These are phyloP conservation scores for Archocentrus centrarchus DNA, from an alignment of 2,113 vertebrate species.

Conservation along the genomic window DNA sequence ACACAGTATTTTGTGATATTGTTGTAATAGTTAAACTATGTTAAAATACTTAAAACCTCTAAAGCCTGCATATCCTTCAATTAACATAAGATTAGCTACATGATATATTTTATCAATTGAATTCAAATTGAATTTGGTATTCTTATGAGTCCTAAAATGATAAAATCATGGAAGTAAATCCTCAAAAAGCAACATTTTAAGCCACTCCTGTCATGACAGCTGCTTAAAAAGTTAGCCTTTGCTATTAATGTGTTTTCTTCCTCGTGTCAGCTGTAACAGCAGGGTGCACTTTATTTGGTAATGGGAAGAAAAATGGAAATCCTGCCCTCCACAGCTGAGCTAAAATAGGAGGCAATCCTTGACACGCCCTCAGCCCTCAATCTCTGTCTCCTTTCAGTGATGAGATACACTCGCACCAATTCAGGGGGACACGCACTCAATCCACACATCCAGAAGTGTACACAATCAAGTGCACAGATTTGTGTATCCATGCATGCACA, in stretches of 20 bases:
- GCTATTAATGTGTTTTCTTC: slow-evolving; percentile 53
- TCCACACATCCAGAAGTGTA: neutral
- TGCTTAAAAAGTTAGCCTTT: slow-evolving; percentile 42
- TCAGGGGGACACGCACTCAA: neutral
- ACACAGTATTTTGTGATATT: neutral
- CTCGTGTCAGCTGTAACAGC: slow-evolving; percentile 46
- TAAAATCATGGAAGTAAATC: slow-evolving; percentile 12
- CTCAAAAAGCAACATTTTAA: slow-evolving; percentile 22
- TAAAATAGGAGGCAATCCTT: slow-evolving; percentile 56
- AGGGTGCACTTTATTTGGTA: slow-evolving; percentile 52
- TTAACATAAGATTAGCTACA: neutral
- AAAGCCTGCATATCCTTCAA: neutral
- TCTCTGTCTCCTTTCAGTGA: slow-evolving; percentile 31
- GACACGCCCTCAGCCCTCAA: slow-evolving; percentile 44
- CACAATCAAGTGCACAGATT: neutral
- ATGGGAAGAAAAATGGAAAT: slow-evolving; percentile 70
- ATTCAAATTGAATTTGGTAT: neutral
- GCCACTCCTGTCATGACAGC: slow-evolving; percentile 3
- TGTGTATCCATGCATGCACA: neutral
- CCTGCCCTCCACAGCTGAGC: slow-evolving; percentile 43
- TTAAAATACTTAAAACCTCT: accelerated
- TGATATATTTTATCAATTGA: neutral
- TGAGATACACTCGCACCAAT: slow-evolving; percentile 28
- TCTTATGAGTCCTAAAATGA: neutral
- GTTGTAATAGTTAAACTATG: neutral